These are phyloP conservation scores for Xestia c-nigrum DNA, from an alignment of 2,888 invertebrate genomes.

Conservation along the genomic window DNA sequence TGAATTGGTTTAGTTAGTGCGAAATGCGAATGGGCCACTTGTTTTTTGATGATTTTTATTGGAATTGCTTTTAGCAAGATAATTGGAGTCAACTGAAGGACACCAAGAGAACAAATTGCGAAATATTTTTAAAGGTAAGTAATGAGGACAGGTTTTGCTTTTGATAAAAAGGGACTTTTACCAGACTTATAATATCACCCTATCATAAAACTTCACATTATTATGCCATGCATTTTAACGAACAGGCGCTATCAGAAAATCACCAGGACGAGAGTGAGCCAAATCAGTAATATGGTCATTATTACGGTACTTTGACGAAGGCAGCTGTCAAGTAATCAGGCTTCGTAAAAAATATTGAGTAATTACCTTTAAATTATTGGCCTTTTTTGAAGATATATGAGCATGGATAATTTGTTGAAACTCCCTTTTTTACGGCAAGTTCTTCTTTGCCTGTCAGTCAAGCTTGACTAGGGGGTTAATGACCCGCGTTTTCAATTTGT, in stretches of 20 bases:
- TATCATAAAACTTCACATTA: neutral
- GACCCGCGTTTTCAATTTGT: conserved; percentile 10
- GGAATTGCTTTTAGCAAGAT: conserved; percentile 6
- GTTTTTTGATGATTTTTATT: conserved; percentile 33
- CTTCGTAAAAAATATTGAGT: conserved; percentile 50
- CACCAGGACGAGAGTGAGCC: conserved; percentile 21
- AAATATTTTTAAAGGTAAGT: too few relatives aligned
- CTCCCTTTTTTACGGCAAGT: neutral
- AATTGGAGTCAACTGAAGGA: conserved; percentile 16
- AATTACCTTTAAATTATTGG: conserved; percentile 54
- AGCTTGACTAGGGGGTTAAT: neutral
- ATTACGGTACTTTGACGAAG: conserved; percentile 62
- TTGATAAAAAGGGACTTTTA: neutral
- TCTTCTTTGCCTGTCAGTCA: conserved; percentile 1
- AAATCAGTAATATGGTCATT: conserved; percentile 55
- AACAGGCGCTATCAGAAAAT: conserved; percentile 14
- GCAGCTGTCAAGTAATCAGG: conserved; percentile 48
- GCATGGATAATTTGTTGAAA: conserved; percentile 27
- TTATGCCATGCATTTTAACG: conserved; percentile 8
- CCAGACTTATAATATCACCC: neutral
- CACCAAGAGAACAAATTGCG: too few relatives aligned
- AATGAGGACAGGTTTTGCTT: neutral
- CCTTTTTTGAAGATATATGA: conserved; percentile 32
- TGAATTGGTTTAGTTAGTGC: conserved; percentile 22
- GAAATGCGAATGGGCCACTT: conserved; percentile 23